Evolutionary conservation across 2,113 vertebrate species (phyloP), one percentile per base, ranked within the genome.

Genomic region (Thamnaconus septentrionalis): DNA sequence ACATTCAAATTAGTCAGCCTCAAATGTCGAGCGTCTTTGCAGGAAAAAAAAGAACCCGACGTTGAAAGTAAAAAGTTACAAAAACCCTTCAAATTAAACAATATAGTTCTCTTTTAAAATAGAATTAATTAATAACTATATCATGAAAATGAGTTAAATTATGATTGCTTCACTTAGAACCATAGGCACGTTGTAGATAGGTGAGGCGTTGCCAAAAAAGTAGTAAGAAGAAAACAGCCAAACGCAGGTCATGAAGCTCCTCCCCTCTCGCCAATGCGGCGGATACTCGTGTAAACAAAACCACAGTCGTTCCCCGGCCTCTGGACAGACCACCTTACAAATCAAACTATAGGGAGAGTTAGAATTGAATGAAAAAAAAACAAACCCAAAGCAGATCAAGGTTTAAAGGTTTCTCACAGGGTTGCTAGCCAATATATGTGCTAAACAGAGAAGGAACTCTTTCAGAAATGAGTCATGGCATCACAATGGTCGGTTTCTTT

Each of bases 111-210:
- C 75, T 81, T 84, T 89, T 76, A 90, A 92, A 93, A 91, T 91
- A 91, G 63, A 91, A 84, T 85, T 75, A 82, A 31, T 31, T 31
- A 31, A 31, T 31, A 31, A 85, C 69, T 80, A 79, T 85, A 82
- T 73, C 58, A 68, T 86, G 79, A 86, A 89, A 73, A 89, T 85
- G 82, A 89, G 76, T 88, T 90, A 90, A 92, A 90, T 88, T 84
- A 91, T 79, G 86, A 92, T 91, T 90, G 88, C 90, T 92, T 92
- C 66, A 84, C 86, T 89, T 75, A 84, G 80, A 88, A 91, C 86
- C 82, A 51, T 93, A 93, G 92, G 92, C 92, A 93, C 92, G 58
- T 91, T 45, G 84, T 90, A 90, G 84, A 88, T 88, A 85, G 73
- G 87, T 84, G 90, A 92, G 87, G 86, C 83, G 54, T 80, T 51